Evolutionary conservation across 30 jellyfish, hydroid and myxozoan genomes (phyloP).

Genomic region (Turritopsis rubra): DNA sequence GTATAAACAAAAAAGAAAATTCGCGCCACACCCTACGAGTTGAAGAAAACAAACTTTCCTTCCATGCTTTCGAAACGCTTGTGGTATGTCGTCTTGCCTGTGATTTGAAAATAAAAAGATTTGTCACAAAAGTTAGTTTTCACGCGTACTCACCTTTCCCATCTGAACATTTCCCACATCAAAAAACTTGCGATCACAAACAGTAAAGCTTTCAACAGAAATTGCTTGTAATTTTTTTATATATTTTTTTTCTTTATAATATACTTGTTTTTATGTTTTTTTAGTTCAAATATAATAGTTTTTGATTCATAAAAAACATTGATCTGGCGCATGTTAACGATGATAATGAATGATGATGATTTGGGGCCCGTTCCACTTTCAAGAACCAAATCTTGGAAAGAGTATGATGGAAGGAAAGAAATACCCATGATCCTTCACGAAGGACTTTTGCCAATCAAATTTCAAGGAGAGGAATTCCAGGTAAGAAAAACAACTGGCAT

Average conservation of each 20-base stretch:
- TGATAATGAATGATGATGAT: slow-evolving; percentile 16
- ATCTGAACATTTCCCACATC: not conserved
- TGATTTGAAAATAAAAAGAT: not conserved
- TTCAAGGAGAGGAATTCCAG: slow-evolving; percentile 21
- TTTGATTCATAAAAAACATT: not conserved
- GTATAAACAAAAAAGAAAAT: not conserved
- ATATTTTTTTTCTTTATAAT: too few relatives aligned
- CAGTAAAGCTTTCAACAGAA: not conserved
- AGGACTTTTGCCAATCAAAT: slow-evolving; percentile 34
- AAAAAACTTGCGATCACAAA: not conserved
- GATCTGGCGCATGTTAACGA: not conserved
- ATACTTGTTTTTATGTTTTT: not conserved
- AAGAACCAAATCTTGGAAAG: slow-evolving; percentile 38
- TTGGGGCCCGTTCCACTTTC: not conserved
- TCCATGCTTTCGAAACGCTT: not conserved
- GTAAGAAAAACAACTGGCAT: not conserved
- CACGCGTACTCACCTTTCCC: not conserved
- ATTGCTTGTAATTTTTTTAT: too few relatives aligned
- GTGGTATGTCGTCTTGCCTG: not conserved
- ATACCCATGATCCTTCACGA: slow-evolving; percentile 39
- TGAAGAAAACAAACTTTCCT: not conserved
- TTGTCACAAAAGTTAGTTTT: not conserved
- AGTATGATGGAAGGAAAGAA: slow-evolving; percentile 36
- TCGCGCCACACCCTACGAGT: not conserved
- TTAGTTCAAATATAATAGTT: not conserved